These are phyloP conservation scores for Blastobasis adustella DNA, from an alignment of 2,888 invertebrate species.

Conservation along the genomic window DNA sequence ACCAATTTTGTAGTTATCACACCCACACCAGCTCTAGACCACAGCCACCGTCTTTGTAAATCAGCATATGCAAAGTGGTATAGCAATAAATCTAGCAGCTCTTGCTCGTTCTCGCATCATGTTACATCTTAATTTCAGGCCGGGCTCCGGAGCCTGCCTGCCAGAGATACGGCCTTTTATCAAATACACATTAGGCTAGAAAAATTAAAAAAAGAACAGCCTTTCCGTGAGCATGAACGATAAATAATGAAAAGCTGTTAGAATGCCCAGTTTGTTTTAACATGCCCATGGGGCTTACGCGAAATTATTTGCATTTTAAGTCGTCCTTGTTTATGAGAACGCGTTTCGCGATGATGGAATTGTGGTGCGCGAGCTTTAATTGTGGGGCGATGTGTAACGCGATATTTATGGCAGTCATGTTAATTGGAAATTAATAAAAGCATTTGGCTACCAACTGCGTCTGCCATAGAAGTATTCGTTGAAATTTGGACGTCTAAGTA, in stretches of 20 bases:
- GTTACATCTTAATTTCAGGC: conserved; percentile 77
- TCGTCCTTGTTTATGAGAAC: conserved; percentile 56
- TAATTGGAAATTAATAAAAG: too few relatives aligned
- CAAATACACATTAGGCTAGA: conserved; percentile 72
- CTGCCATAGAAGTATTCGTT: too few relatives aligned
- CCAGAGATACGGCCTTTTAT: conserved; percentile 72
- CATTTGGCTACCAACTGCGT: too few relatives aligned
- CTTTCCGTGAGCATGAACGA: conserved; percentile 58
- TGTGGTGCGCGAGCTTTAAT: conserved; percentile 16
- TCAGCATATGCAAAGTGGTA: conserved; percentile 77
- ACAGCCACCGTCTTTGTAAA: conserved; percentile 67
- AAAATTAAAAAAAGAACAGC: conserved; percentile 53
- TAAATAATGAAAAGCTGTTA: conserved; percentile 68
- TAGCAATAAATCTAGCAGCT: conserved; percentile 75
- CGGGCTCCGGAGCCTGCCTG: conserved; percentile 70
- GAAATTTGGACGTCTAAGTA: too few relatives aligned
- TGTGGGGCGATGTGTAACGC: too few relatives aligned
- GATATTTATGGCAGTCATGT: too few relatives aligned
- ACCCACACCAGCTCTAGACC: conserved; percentile 36
- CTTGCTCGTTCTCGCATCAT: conserved; percentile 77
- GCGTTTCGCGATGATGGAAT: conserved; percentile 38
- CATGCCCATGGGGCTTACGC: conserved; percentile 60
- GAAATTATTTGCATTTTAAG: conserved; percentile 67
- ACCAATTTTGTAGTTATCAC: conserved; percentile 28
- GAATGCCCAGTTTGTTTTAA: conserved; percentile 66